Conservation (phyloP, 2,888 invertebrate genomes). For the Aplocera efformata region DNA sequence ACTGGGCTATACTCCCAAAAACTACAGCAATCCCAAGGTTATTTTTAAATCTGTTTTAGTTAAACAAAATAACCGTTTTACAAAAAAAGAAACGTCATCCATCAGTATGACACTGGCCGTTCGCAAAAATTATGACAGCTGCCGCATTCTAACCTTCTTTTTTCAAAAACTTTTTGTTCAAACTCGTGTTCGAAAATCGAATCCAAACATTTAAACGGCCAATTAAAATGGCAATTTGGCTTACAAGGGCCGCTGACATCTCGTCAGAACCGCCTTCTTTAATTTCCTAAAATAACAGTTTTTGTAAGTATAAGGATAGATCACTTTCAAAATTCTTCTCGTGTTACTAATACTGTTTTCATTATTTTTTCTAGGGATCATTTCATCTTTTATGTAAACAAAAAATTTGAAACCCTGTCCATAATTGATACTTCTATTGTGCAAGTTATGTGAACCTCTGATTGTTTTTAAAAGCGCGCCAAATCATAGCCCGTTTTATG, state of each 20-base stretch:
- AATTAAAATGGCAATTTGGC: constrained; percentile 63
- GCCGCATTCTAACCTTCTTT: constrained; percentile 25
- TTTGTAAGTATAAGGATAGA: constrained; percentile 34
- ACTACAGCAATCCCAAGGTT: too few species aligned
- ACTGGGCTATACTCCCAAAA: too few species aligned
- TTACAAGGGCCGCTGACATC: constrained; percentile 45
- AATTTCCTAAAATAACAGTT: constrained; percentile 59
- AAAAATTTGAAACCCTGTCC: too few species aligned
- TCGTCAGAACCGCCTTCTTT: constrained; percentile 49
- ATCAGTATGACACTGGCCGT: constrained; percentile 26
- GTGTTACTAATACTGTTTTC: constrained; percentile 25
- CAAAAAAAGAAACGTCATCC: constrained; percentile 1
- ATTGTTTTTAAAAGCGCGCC: too few species aligned
- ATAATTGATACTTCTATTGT: too few species aligned
- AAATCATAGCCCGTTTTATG: too few species aligned
- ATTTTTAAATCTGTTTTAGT: too few species aligned
- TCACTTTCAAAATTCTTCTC: constrained; percentile 24
- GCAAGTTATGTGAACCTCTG: too few species aligned
- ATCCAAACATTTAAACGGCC: constrained; percentile 62
- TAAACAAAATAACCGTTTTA: too few species aligned
- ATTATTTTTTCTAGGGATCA: constrained; percentile 14
- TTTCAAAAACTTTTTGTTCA: constrained; percentile 24
- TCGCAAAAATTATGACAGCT: constrained; percentile 31
- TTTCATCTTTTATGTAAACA: constrained; percentile 2
- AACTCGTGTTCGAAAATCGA: constrained; percentile 52